Percentiles rank a stretch among this genome's conserved stretches.
phyloP scores from a whole-genome alignment of 2,888 invertebrate species.

The Diaphora mendica region DNA sequence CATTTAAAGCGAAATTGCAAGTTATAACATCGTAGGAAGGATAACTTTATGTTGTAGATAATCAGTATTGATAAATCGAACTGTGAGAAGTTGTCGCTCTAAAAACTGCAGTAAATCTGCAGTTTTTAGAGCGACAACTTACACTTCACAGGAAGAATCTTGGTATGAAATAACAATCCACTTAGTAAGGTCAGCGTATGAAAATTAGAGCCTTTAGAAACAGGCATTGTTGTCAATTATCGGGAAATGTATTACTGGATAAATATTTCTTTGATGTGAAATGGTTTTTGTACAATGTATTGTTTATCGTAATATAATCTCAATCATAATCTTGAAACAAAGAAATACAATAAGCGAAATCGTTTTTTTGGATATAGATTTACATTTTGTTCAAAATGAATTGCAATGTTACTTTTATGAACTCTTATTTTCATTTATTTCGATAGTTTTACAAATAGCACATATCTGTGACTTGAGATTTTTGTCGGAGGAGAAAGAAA shows the following conservation, averaged over 20 bases:
- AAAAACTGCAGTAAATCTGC: slow-evolving; percentile 65
- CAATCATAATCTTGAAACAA: slow-evolving; percentile 2
- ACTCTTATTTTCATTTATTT: too few relatives aligned
- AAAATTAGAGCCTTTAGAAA: slow-evolving; percentile 49
- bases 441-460: too few relatives aligned
- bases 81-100: slow-evolving; percentile 74
- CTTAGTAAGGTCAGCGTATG: slow-evolving; percentile 44
- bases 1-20: slow-evolving; percentile 31
- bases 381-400: too few relatives aligned
- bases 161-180: slow-evolving; percentile 42
- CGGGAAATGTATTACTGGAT: slow-evolving; percentile 24
- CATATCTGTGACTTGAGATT: too few relatives aligned
- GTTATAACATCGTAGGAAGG: slow-evolving; percentile 34
- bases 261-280: slow-evolving; percentile 34
- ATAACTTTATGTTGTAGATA: slow-evolving; percentile 39
- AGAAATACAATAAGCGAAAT: not conserved
- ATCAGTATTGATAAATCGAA: slow-evolving; percentile 42
- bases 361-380: not conserved
- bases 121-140: too few relatives aligned
- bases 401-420: too few relatives aligned
- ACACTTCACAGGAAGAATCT: slow-evolving; percentile 49
- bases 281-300: slow-evolving; percentile 16
- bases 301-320: too few relatives aligned
- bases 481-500: too few relatives aligned
- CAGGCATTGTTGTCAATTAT: slow-evolving; percentile 42